Percentiles rank a stretch among this genome's conserved stretches.
Evolutionary conservation across 1,140 invertebrate genomes (phyloP).

Genomic region (Cheumatopsyche charites): DNA sequence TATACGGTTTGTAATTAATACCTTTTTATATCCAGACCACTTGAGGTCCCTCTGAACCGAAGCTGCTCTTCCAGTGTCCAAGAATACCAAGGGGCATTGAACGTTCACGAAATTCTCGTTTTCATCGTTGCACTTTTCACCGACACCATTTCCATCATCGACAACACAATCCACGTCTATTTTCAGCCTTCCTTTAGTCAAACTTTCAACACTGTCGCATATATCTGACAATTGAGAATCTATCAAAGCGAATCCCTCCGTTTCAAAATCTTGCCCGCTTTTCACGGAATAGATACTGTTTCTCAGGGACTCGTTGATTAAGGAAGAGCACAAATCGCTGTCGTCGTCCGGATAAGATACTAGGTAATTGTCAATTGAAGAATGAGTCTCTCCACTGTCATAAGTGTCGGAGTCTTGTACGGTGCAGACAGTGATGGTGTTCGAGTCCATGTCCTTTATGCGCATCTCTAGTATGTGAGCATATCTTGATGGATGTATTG

Average conservation of each 20-base stretch:
- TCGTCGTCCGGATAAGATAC: slow-evolving; percentile 46
- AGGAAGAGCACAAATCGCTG: slow-evolving; percentile 38
- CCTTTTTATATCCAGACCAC: slow-evolving; percentile 47
- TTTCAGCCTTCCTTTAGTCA: slow-evolving; percentile 15
- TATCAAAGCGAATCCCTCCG: slow-evolving; percentile 34
- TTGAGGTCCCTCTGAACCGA: slow-evolving; percentile 44
- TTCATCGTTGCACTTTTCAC: slow-evolving; percentile 31
- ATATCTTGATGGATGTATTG: slow-evolving; percentile 44
- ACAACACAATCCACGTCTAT: background rate
- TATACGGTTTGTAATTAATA: slow-evolving; percentile 26
- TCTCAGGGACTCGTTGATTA: slow-evolving; percentile 5
- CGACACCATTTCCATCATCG: background rate
- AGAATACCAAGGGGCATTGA: slow-evolving; percentile 33
- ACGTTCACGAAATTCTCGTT: slow-evolving; percentile 28
- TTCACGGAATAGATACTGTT: slow-evolving; percentile 44
- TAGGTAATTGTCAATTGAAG: slow-evolving; percentile 39
- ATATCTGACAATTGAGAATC: slow-evolving; percentile 11
- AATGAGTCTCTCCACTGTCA: slow-evolving; percentile 33
- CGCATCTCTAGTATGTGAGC: slow-evolving; percentile 42
- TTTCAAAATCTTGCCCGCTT: slow-evolving; percentile 35
- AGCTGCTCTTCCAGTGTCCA: slow-evolving; percentile 43
- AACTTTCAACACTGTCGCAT: slow-evolving; percentile 34
- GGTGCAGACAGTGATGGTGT: slow-evolving; percentile 42
- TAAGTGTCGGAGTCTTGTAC: slow-evolving; percentile 44
- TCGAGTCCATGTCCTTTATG: slow-evolving; percentile 41